Conservation (phyloP, 1,140 invertebrate genomes). For the Drosophila seguyi region DNA sequence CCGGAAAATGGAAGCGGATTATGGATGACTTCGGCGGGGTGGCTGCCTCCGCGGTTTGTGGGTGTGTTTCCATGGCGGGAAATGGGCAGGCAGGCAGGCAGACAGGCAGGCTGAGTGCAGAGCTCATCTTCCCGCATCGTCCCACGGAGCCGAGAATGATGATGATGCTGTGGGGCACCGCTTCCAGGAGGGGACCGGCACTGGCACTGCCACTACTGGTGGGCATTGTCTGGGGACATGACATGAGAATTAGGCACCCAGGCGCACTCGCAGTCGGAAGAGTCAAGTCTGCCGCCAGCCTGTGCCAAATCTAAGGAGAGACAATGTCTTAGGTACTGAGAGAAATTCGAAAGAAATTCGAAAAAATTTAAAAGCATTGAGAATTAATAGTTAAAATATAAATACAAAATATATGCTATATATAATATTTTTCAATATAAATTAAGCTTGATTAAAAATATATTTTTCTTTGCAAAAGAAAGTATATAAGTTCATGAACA, state of each 20-base stretch:
- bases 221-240: slow-evolving; percentile 72
- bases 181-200: slow-evolving; percentile 15
- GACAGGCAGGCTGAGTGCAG: slow-evolving; percentile 38
- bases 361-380: too few species aligned
- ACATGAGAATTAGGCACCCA: slow-evolving; percentile 78
- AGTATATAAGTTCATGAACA: too few species aligned
- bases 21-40: not conserved
- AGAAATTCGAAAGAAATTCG: not conserved
- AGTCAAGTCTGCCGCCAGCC: slow-evolving; percentile 44
- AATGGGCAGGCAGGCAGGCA: slow-evolving; percentile 59
- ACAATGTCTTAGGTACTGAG: slow-evolving; percentile 6
- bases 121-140: slow-evolving; percentile 38
- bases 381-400: not conserved
- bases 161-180: slow-evolving; percentile 13
- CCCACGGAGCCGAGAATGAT: slow-evolving; percentile 21
- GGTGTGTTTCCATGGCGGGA: slow-evolving; percentile 55
- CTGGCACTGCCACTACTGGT: slow-evolving; percentile 10
- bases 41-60: slow-evolving; percentile 16
- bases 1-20: slow-evolving; percentile 9
- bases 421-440: not conserved
- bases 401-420: not conserved
- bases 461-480: too few species aligned
- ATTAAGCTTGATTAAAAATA: too few species aligned
- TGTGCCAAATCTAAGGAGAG: slow-evolving; percentile 60
- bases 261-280: slow-evolving; percentile 74